Percentiles rank a stretch among this genome's conserved stretches.
These are phyloP conservation scores for Brassicogethes aeneus DNA, from an alignment of 2,888 invertebrate genomes.

Conservation along the genomic window DNA sequence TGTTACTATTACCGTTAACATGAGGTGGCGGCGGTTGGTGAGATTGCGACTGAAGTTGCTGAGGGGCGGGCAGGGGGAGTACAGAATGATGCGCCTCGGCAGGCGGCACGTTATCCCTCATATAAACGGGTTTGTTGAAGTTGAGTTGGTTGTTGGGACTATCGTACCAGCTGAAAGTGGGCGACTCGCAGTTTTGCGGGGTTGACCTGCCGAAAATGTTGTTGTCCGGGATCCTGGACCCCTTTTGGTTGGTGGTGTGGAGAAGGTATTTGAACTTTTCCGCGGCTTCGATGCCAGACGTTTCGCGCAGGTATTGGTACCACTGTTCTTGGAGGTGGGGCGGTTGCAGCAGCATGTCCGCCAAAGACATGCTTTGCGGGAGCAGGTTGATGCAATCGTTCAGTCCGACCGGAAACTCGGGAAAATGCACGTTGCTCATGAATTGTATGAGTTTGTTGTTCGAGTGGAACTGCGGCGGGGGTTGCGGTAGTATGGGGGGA, in stretches of 20 bases:
- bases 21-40: no score
- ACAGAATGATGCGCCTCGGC: no score
- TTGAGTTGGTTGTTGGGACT: slow-evolving; percentile 35
- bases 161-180: slow-evolving; percentile 33
- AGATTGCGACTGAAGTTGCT: no score
- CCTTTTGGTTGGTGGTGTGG: slow-evolving; percentile 28
- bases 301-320: slow-evolving; percentile 48
- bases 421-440: slow-evolving; percentile 50
- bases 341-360: slow-evolving; percentile 49
- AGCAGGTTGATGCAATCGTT: slow-evolving; percentile 40
- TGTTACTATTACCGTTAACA: no score
- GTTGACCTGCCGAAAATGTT: slow-evolving; percentile 22
- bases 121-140: slow-evolving; percentile 34
- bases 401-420: slow-evolving; percentile 36
- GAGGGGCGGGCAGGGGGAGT: no score
- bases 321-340: slow-evolving; percentile 36
- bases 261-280: slow-evolving; percentile 44
- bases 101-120: slow-evolving; percentile 31
- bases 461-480: slow-evolving; percentile 3
- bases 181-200: slow-evolving; percentile 27
- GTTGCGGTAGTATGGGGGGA: neutral
- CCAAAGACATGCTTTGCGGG: slow-evolving; percentile 48
- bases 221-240: slow-evolving; percentile 21
- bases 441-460: slow-evolving; percentile 46
- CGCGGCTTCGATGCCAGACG: slow-evolving; percentile 48